Conservation (phyloP, 2,888 invertebrate species). For the Pheosia tremula region DNA sequence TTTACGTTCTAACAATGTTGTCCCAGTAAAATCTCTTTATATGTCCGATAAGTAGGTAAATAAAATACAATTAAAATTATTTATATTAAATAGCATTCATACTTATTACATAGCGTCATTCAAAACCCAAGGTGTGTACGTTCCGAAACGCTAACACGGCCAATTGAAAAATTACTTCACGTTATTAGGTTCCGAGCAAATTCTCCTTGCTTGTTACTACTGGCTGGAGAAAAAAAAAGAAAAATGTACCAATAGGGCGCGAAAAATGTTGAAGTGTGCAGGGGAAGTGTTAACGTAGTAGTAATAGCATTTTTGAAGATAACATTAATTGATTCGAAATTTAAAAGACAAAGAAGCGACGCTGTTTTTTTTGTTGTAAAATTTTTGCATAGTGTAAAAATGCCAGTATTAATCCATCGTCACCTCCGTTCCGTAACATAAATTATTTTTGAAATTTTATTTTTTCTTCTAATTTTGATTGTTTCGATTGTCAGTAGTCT, state of each 20-base stretch:
- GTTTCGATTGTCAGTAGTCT: no score
- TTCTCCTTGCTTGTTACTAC: constrained; percentile 69
- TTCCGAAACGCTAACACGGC: constrained; percentile 56
- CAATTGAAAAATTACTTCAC: constrained; percentile 82
- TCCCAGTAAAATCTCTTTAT: no score
- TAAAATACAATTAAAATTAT: neutral
- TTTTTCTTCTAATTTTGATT: no score
- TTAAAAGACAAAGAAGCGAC: neutral
- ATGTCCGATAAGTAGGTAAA: no score
- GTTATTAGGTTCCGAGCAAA: constrained; percentile 77
- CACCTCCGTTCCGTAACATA: no score
- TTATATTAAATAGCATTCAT: neutral
- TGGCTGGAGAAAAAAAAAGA: constrained; percentile 49
- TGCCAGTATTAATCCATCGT: no score
- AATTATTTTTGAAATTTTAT: no score
- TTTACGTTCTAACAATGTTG: no score
- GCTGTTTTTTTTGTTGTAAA: no score
- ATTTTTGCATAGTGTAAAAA: no score
- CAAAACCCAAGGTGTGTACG: constrained; percentile 46
- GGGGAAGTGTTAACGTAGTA: constrained; percentile 1
- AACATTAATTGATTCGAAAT: neutral
- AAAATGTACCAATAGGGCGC: constrained; percentile 33
- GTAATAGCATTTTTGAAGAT: constrained; percentile 1
- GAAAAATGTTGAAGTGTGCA: neutral
- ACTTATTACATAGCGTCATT: constrained; percentile 29